Evolutionary conservation across 2,888 invertebrate species (phyloP), one percentile per base, ranked within the genome.

Genomic region (Chesias legatella): DNA sequence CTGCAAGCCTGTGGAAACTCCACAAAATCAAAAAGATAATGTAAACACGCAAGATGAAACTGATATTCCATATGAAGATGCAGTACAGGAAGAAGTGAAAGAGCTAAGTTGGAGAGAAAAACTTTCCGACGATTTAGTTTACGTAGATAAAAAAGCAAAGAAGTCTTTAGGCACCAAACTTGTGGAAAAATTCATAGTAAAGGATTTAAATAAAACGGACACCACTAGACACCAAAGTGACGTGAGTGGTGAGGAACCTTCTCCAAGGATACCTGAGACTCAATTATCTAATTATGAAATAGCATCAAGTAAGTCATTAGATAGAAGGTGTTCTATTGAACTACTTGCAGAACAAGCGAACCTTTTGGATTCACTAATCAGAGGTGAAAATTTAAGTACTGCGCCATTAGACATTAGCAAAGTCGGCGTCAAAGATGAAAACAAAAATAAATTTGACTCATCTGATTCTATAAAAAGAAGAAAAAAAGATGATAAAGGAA

Each of bases 91-190:
- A 11, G 48, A 48, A 13, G 8, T 37, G 9, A 48, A 43, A 30
- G 67, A 67, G 6, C 48, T 58, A 35, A 62, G 64, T 56, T 93
- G 93, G 93, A 88, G 93, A 37, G 90, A 92, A 61, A 91, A 90
- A 54, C 83, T 93, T 36, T 90, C 90, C 0, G 89, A 91, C 1
- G 92, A 92, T 60, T 73, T 91, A 48, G 52, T 67, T 38, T 79
- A 83, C 63, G 76, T 84, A 63, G 79, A 81, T 22, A 84, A 85
- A 71, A 73, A 83, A 79, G 77, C 90, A 77, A 91, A 91, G 63
- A 93, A 93, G 67, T 90, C 92, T 0, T 89, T 93, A 1, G 95
- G 95, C 0, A 94, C 94, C 52, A 83, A 93, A 53, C 79, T 95
- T 37, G 90, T 94, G 10, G 95, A 95, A 73, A 94, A 95, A 67